These are phyloP conservation scores for Ormyrus labotus DNA, from an alignment of 2,888 invertebrate genomes.

Conservation along the genomic window DNA sequence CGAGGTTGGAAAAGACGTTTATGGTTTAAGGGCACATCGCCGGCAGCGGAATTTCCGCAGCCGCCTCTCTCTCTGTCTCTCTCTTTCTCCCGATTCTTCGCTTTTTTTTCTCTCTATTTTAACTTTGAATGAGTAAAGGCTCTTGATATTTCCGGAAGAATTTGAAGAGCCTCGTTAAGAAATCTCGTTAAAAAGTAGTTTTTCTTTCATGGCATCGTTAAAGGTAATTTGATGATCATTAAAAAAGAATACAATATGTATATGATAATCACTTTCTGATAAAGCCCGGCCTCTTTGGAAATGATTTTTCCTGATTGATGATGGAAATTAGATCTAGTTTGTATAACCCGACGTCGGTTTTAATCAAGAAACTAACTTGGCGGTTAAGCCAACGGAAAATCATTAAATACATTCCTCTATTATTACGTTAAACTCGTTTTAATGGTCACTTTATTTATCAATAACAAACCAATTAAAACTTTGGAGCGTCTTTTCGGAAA, in stretches of 20 bases:
- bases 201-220: slow-evolving; percentile 52
- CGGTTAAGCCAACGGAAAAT: not conserved
- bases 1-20: slow-evolving; percentile 15
- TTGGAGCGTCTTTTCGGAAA: not conserved
- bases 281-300: slow-evolving; percentile 11
- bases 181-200: slow-evolving; percentile 56
- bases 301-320: slow-evolving; percentile 27
- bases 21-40: slow-evolving; percentile 9
- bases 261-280: slow-evolving; percentile 41
- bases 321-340: slow-evolving; percentile 26
- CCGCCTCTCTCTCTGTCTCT: not conserved
- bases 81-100: not conserved
- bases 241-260: slow-evolving; percentile 49
- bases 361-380: not conserved
- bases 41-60: slow-evolving; percentile 12
- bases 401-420: not conserved
- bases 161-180: slow-evolving; percentile 56
- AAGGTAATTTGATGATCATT: slow-evolving; percentile 54
- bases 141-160: slow-evolving; percentile 55
- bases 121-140: slow-evolving; percentile 51
- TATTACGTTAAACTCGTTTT: no score
- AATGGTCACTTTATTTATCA: no score
- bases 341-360: not conserved
- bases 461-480: not conserved
- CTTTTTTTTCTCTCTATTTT: slow-evolving; percentile 26